Conservation (phyloP, 2,113 vertebrate species). For the Hydrochoerus hydrochaeris region DNA sequence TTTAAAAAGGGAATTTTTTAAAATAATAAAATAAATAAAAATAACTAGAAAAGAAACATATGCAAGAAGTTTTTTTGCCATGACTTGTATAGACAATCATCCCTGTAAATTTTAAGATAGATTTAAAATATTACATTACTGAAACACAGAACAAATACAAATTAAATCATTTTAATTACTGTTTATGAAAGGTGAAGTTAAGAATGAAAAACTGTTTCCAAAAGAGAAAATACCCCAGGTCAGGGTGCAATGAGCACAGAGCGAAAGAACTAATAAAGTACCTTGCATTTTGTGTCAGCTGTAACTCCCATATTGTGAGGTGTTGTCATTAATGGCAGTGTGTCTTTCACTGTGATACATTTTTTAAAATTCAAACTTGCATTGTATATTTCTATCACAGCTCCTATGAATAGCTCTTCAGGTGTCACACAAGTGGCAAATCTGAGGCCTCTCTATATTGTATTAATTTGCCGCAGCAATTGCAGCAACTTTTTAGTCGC, state of each 20-base stretch:
- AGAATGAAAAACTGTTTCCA: background rate
- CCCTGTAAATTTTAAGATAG: background rate
- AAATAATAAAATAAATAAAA: constrained; percentile 3
- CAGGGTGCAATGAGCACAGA: background rate
- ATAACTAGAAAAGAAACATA: background rate
- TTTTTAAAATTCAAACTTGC: no score
- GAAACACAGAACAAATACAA: background rate
- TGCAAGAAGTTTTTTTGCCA: background rate
- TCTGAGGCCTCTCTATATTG: background rate
- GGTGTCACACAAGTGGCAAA: background rate
- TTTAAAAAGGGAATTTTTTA: background rate
- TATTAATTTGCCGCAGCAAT: background rate
- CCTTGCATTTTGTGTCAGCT: background rate
- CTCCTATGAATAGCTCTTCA: background rate
- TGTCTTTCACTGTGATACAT: background rate
- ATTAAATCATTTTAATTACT: background rate
- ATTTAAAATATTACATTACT: background rate
- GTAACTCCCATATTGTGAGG: background rate
- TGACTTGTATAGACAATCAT: background rate
- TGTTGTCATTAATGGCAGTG: background rate
- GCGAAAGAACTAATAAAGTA: background rate
- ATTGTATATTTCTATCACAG: no score
- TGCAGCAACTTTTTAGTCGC: background rate
- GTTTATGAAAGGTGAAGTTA: background rate
- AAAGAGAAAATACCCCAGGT: background rate